Conservation (phyloP, 53 echinoderm and acorn worm genomes). For the Apostichopus leukothele region DNA sequence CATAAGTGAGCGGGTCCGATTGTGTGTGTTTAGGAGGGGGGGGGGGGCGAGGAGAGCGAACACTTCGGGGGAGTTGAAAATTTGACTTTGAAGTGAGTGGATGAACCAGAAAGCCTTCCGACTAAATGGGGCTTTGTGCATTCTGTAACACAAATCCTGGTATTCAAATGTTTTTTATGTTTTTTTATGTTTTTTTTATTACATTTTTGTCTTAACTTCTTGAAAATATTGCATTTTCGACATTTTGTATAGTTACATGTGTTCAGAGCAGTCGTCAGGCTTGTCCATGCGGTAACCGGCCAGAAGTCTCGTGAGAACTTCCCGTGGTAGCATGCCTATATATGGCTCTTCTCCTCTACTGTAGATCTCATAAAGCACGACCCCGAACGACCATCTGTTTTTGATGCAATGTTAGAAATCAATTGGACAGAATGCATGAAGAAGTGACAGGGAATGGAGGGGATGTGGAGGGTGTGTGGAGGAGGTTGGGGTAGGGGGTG, state of each 20-base stretch:
- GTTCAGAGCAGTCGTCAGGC: slow-evolving; percentile 49
- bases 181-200: too few species aligned
- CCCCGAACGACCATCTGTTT: background rate
- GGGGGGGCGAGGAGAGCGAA: too few species aligned
- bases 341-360: slow-evolving; percentile 48
- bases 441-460: too few species aligned
- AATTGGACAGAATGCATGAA: too few species aligned
- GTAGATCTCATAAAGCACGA: background rate
- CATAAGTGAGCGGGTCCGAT: too few species aligned
- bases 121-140: too few species aligned
- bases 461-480: too few species aligned
- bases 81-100: too few species aligned
- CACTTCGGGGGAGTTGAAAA: too few species aligned
- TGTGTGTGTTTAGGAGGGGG: too few species aligned
- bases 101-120: too few species aligned
- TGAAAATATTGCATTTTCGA: background rate
- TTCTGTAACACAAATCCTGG: background rate
- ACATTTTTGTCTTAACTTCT: background rate
- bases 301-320: slow-evolving; percentile 44
- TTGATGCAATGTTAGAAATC: background rate
- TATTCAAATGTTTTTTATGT: background rate
- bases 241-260: slow-evolving; percentile 39
- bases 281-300: slow-evolving; percentile 58
- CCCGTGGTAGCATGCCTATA: slow-evolving; percentile 49
- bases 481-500: too few species aligned